A percentile compares a stretch with the other conserved stretches of the same genome.
phyloP scores from a whole-genome alignment of 2,888 invertebrate species.

The Rhagium mordax region DNA sequence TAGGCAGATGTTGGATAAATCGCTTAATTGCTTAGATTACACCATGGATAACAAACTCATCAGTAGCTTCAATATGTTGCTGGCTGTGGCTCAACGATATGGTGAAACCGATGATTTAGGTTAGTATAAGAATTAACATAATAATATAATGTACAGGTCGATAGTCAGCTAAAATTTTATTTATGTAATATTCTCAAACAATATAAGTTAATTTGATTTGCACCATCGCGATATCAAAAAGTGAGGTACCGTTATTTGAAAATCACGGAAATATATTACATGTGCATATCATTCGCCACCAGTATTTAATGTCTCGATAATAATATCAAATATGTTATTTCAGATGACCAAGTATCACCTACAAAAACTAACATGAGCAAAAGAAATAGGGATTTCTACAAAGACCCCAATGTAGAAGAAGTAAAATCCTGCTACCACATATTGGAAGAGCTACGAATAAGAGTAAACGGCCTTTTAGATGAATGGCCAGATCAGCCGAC shows the following conservation, averaged over 20 bases:
- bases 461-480: constrained; percentile 76
- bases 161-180: neutral
- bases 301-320: too few relatives aligned
- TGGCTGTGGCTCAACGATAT: constrained; percentile 72
- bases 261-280: too few relatives aligned
- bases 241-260: too few relatives aligned
- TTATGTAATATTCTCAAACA: too few relatives aligned
- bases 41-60: constrained; percentile 73
- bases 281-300: too few relatives aligned
- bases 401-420: constrained; percentile 86
- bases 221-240: too few relatives aligned
- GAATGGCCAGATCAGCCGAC: constrained; percentile 95
- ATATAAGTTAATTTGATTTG: too few relatives aligned
- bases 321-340: too few relatives aligned
- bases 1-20: constrained; percentile 72
- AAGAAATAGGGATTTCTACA: constrained; percentile 82
- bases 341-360: constrained; percentile 54
- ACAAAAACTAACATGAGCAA: constrained; percentile 47
- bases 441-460: constrained; percentile 76
- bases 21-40: constrained; percentile 73
- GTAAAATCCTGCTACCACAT: constrained; percentile 81
- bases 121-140: constrained; percentile 39
- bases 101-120: constrained; percentile 64
- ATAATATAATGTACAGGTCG: neutral
- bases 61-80: constrained; percentile 75